Evolutionary conservation across 2,797 vertebrate species (phyloP), one percentile per base, ranked within the genome.

Genomic region (Lerista edwardsae): DNA sequence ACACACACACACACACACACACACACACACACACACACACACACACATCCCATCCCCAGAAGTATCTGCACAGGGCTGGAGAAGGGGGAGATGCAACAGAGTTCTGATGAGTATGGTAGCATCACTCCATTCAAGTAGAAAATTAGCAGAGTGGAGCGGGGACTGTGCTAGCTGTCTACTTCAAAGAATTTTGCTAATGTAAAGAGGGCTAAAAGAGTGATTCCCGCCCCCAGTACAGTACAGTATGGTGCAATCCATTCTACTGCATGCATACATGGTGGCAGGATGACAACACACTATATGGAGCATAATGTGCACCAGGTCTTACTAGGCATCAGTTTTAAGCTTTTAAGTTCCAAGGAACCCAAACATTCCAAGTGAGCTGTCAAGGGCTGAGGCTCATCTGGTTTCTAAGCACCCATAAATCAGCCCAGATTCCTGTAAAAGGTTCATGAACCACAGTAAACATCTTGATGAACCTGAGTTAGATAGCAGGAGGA

Each of bases 401-500:
- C 89, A 79, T n/a, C n/a, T 82, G 75, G n/a, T n/a, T 27, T 14
- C 29, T 65, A 62, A 36, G 59, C 0, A 2, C 1, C 19, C 41
- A 55, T 29, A 55, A 82, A 62, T 25, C 84, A 59, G 39, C 29
- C 0, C 0, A 68, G 57, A 29, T 78, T 15, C 4, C 57, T 86
- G 77, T 75, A 29, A 2, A 55, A 80, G 3, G 6, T 85, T 34
- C 61, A n/a, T 51, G 77, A 64, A 65, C 15, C 64, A 79, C 19
- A 57, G 62, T 64, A 41, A 82, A 6, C 21, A 31, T 85, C 57
- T 64, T 8, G 29, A 76, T 36, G 19, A 83, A 81, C 3, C 5
- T 25, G 69, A 2, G 0, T 4, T 1, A 21, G 77, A 23, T 57
- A 80, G 34, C 64, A 87, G 78, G 84, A 87, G 78, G 84, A 87